Evolutionary conservation across 2,888 invertebrate genomes (phyloP).

Genomic region (Stegophylla sp.): DNA sequence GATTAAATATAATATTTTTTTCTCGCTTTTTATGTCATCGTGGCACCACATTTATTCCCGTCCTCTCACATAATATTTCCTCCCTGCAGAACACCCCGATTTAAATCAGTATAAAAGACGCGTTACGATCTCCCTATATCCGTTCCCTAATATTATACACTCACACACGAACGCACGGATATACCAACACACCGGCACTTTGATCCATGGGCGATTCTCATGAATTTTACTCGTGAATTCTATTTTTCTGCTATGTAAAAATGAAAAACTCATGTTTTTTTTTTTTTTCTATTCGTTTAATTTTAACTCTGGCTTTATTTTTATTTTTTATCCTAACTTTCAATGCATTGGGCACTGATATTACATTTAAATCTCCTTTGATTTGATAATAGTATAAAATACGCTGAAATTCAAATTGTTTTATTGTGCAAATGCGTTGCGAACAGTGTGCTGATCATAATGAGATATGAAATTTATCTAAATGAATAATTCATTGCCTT

Average conservation of each 20-base stretch:
- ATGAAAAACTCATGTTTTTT: not conserved
- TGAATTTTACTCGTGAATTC: not conserved
- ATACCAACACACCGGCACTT: not conserved
- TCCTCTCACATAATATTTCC: not conserved
- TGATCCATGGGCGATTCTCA: not conserved
- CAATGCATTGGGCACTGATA: too few species aligned
- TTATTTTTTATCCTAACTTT: too few species aligned
- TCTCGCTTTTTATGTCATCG: constrained; percentile 15
- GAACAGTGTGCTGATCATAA: too few species aligned
- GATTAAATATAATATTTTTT: constrained; percentile 36
- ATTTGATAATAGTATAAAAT: too few species aligned
- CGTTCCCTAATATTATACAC: not conserved
- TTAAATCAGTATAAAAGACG: constrained; percentile 42
- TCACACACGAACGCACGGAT: not conserved
- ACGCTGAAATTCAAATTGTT: too few species aligned
- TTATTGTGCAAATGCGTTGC: too few species aligned
- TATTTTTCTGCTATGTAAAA: not conserved
- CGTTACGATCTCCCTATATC: constrained; percentile 13
- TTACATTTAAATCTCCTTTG: too few species aligned
- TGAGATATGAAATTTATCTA: too few species aligned
- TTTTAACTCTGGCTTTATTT: not conserved
- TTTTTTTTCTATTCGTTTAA: not conserved
- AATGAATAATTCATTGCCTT: too few species aligned
- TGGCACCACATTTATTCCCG: not conserved
- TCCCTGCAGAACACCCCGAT: constrained; percentile 19